Conservation (phyloP, 53 echinoderm and acorn worm species). For the Echinometra lucunter region DNA sequence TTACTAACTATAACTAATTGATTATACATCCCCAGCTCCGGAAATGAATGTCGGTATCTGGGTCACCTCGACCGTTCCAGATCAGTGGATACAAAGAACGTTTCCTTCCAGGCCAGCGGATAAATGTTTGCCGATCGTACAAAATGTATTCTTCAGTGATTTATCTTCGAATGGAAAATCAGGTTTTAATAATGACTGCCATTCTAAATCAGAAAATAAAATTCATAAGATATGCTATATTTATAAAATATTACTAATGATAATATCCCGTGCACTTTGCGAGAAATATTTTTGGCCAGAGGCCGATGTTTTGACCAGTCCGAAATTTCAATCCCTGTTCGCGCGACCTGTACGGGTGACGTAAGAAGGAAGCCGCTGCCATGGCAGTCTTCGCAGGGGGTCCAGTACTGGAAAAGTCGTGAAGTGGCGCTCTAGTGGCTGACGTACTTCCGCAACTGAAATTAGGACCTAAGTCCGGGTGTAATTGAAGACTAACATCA, state of each 20-base stretch:
- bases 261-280: neutral
- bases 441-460: slow-evolving; percentile 72
- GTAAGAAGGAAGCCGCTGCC: slow-evolving; percentile 96
- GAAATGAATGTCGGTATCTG: neutral
- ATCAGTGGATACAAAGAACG: too few relatives aligned
- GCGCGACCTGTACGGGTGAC: slow-evolving; percentile 65
- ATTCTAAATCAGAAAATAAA: neutral
- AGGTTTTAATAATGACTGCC: neutral
- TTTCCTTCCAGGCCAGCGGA: slow-evolving; percentile 16
- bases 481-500: slow-evolving; percentile 20
- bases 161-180: neutral
- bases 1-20: too few relatives aligned
- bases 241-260: neutral
- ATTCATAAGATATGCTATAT: neutral
- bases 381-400: slow-evolving; percentile 97
- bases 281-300: neutral
- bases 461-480: slow-evolving; percentile 67
- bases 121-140: neutral
- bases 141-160: neutral
- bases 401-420: slow-evolving; percentile 78
- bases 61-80: neutral
- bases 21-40: neutral
- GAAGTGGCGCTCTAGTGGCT: slow-evolving; percentile 66
- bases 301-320: slow-evolving; percentile 39
- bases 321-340: neutral